phyloP scores from a whole-genome alignment of 2,888 invertebrate genomes.

The Erebia aethiops region DNA sequence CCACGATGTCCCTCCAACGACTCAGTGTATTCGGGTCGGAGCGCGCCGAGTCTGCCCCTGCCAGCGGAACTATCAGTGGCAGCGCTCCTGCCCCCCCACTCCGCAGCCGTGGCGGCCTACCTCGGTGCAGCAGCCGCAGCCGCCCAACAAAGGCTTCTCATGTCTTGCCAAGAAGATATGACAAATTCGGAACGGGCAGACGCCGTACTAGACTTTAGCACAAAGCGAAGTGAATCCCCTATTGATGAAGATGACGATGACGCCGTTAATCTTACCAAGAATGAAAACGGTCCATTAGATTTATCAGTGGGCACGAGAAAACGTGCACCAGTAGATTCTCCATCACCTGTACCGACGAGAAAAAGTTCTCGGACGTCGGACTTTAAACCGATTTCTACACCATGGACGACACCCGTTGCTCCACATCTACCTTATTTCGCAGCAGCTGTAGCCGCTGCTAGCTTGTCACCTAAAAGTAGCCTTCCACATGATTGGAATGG shows the following conservation, averaged over 20 bases:
- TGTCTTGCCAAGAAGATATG: conserved; percentile 89
- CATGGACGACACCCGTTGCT: conserved; percentile 91
- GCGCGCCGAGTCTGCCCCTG: conserved; percentile 75
- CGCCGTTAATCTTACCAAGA: conserved; percentile 88
- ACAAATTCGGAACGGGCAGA: conserved; percentile 84
- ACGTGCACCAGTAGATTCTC: conserved; percentile 85
- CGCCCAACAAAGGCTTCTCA: conserved; percentile 89
- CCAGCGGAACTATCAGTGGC: conserved; percentile 86
- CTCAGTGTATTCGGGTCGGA: conserved; percentile 88
- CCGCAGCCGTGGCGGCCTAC: conserved; percentile 92
- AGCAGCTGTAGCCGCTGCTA: conserved; percentile 89
- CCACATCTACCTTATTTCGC: conserved; percentile 92
- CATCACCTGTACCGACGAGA: conserved; percentile 84
- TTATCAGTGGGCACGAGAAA: conserved; percentile 90
- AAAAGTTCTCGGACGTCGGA: conserved; percentile 87
- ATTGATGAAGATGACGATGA: conserved; percentile 82
- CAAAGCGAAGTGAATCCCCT: conserved; percentile 84
- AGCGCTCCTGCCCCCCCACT: conserved; percentile 88
- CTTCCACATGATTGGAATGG: conserved; percentile 89
- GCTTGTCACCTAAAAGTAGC: conserved; percentile 88
- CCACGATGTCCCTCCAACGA: conserved; percentile 90
- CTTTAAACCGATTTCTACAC: conserved; percentile 87
- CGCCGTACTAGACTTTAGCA: conserved; percentile 91
- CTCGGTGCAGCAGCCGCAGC: conserved; percentile 88
- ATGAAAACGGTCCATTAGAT: conserved; percentile 89